Evolutionary conservation across 1,140 invertebrate genomes (phyloP).

Genomic region (Camponotus vicinus): DNA sequence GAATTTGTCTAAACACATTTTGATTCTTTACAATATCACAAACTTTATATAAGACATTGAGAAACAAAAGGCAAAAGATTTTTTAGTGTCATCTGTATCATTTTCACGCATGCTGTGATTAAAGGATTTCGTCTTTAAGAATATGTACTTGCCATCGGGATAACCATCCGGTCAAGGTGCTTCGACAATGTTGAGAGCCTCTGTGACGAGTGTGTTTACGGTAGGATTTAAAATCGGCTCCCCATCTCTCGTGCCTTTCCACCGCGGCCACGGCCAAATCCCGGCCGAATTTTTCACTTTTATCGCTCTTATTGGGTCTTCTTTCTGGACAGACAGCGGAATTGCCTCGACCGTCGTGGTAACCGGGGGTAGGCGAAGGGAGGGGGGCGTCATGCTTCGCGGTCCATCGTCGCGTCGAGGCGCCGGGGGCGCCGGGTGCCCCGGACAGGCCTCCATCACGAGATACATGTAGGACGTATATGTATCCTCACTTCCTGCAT

Average conservation of each 20-base stretch:
- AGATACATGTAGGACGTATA: constrained; percentile 64
- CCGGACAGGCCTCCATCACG: constrained; percentile 60
- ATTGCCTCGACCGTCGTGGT: background rate
- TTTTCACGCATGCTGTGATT: background rate
- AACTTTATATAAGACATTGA: background rate
- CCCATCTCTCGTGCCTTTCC: constrained; percentile 52
- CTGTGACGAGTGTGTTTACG: constrained; percentile 76
- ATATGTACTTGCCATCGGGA: background rate
- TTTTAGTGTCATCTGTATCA: background rate
- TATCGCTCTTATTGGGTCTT: constrained; percentile 66
- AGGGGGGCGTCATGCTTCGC: constrained; percentile 24
- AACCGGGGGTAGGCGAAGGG: constrained; percentile 7
- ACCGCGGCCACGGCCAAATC: constrained; percentile 69
- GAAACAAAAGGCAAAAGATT: background rate
- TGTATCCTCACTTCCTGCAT: constrained; percentile 77
- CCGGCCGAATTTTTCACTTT: constrained; percentile 68
- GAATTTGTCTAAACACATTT: too few species aligned
- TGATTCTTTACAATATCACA: too few species aligned
- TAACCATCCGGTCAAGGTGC: background rate
- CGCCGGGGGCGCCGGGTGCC: background rate
- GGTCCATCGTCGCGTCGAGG: background rate
- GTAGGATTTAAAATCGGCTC: constrained; percentile 76
- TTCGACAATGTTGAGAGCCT: constrained; percentile 73
- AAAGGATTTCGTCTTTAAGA: background rate
- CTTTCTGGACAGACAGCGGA: constrained; percentile 68